phyloP scores from a whole-genome alignment of 2,797 vertebrate genomes.

The Cyprinodon diabolis region DNA sequence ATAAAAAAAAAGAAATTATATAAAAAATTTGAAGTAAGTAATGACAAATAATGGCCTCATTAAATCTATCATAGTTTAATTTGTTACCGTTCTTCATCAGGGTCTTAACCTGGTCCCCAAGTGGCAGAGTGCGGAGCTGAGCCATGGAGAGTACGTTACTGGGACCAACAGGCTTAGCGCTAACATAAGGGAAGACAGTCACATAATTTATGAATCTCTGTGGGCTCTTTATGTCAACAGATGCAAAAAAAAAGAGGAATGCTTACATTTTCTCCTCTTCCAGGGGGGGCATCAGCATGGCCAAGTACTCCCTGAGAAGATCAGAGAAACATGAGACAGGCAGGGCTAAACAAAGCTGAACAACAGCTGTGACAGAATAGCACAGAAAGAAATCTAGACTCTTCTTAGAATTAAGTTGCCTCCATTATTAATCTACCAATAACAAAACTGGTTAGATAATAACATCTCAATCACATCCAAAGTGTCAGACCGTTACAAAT shows the following conservation, averaged over 20 bases:
- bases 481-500: too few relatives aligned
- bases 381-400: too few relatives aligned
- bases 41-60: neutral
- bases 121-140: slow-evolving; percentile 92
- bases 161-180: slow-evolving; percentile 89
- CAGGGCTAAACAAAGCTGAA: neutral
- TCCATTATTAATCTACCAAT: too few relatives aligned
- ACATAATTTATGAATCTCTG: neutral
- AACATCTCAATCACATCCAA: too few relatives aligned
- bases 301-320: slow-evolving; percentile 89
- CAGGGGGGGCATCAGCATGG: slow-evolving; percentile 95
- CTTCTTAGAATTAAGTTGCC: too few relatives aligned
- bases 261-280: slow-evolving; percentile 93
- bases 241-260: neutral
- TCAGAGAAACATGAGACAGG: neutral
- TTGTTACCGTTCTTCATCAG: slow-evolving; percentile 94
- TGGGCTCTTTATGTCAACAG: neutral
- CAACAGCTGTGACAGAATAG: neutral
- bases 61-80: neutral
- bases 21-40: neutral
- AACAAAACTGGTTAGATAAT: too few relatives aligned
- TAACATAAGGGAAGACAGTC: slow-evolving; percentile 42
- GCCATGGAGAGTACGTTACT: slow-evolving; percentile 98
- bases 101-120: slow-evolving; percentile 96
- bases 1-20: neutral